Conservation (phyloP, 2,113 vertebrate species). For the Lasiurus borealis region DNA sequence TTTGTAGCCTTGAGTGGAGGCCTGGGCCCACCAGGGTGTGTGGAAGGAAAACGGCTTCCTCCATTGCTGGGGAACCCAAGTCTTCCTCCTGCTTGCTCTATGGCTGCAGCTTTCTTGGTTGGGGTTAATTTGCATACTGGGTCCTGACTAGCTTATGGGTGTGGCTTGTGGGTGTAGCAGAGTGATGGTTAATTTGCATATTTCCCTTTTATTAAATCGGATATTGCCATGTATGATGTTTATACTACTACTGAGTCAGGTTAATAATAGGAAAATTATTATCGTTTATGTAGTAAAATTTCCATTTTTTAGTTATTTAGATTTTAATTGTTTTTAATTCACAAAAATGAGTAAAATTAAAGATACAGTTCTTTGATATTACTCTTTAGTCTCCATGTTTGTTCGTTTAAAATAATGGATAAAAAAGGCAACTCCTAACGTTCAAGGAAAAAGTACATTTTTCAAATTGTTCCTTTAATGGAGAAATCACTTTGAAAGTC, state of each 20-base stretch:
- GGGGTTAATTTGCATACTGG: too few relatives aligned
- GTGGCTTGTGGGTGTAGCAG: too few relatives aligned
- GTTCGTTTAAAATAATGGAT: constrained; percentile 60
- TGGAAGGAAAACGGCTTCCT: too few relatives aligned
- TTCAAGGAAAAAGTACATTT: constrained; percentile 64
- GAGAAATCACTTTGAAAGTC: constrained; percentile 68
- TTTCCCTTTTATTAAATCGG: too few relatives aligned
- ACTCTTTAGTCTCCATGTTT: not conserved
- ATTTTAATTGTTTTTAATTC: constrained; percentile 52
- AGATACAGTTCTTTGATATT: not conserved
- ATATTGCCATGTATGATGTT: not conserved
- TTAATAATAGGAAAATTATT: not conserved
- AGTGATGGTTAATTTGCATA: too few relatives aligned
- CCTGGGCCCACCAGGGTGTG: too few relatives aligned
- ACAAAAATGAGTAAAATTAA: constrained; percentile 55
- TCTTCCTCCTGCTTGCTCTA: too few relatives aligned
- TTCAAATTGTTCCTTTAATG: constrained; percentile 63
- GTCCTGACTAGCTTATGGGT: too few relatives aligned
- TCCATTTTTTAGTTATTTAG: constrained; percentile 20
- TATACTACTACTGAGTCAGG: not conserved
- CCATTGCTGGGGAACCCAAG: too few relatives aligned
- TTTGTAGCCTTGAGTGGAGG: too few relatives aligned
- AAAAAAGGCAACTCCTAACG: constrained; percentile 50
- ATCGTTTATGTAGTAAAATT: not conserved
- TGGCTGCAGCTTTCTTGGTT: too few relatives aligned